These are phyloP conservation scores for Morone saxatilis DNA, from an alignment of 2,113 vertebrate genomes.

Conservation along the genomic window DNA sequence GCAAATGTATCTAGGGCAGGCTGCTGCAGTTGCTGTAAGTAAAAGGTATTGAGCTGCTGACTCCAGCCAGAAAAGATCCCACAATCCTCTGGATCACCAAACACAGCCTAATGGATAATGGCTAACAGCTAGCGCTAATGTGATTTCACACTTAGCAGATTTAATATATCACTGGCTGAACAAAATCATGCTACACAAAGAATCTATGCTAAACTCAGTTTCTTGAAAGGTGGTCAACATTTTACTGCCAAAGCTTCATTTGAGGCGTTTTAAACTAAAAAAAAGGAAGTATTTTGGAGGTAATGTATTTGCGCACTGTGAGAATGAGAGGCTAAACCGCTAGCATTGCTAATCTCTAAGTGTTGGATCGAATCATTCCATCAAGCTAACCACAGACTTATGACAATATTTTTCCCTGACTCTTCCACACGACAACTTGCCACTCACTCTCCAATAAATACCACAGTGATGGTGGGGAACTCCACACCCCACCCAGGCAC, in stretches of 20 bases:
- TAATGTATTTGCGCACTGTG: not conserved
- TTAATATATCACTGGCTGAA: slow-evolving; percentile 74
- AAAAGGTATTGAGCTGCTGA: slow-evolving; percentile 85
- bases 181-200: slow-evolving; percentile 58
- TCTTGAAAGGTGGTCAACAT: slow-evolving; percentile 15
- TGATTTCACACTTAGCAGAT: slow-evolving; percentile 79
- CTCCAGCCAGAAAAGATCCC: slow-evolving; percentile 81
- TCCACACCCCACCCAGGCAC: slow-evolving; percentile 65
- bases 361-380: slow-evolving; percentile 33
- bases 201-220: slow-evolving; percentile 47
- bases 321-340: slow-evolving; percentile 12
- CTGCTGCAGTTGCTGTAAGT: slow-evolving; percentile 81
- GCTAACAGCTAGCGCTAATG: slow-evolving; percentile 79
- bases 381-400: slow-evolving; percentile 56
- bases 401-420: slow-evolving; percentile 67
- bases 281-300: not conserved
- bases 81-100: slow-evolving; percentile 78
- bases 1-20: slow-evolving; percentile 78
- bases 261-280: slow-evolving; percentile 26
- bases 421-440: slow-evolving; percentile 64
- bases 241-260: slow-evolving; percentile 19
- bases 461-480: slow-evolving; percentile 72
- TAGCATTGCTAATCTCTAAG: slow-evolving; percentile 43
- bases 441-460: slow-evolving; percentile 77
- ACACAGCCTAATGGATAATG: slow-evolving; percentile 76